These are phyloP conservation scores for Salminus brasiliensis DNA, from an alignment of 2,113 vertebrate species.

Conservation along the genomic window DNA sequence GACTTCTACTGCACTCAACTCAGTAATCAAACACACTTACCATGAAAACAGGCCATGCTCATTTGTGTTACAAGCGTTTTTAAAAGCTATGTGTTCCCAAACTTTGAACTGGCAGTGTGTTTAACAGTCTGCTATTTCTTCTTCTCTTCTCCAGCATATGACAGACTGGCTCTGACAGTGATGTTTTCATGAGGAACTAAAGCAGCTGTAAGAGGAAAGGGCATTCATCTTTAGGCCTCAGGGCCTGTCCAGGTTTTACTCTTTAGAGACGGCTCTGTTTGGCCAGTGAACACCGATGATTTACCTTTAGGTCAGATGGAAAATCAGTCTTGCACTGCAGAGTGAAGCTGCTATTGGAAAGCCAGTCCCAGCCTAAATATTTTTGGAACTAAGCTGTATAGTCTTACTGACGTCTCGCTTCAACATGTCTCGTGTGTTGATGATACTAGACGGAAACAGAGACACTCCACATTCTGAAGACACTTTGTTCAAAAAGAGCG, in stretches of 20 bases:
- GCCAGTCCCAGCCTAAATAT: not conserved
- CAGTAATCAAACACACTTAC: too few species aligned
- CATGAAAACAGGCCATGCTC: too few species aligned
- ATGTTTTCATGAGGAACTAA: constrained; percentile 39
- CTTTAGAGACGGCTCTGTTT: constrained; percentile 2
- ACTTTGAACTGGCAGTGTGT: not conserved
- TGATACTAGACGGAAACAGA: too few species aligned
- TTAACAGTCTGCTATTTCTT: not conserved
- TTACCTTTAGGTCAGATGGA: constrained; percentile 17
- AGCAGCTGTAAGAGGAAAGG: not conserved
- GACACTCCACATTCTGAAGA: too few species aligned
- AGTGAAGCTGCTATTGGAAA: not conserved
- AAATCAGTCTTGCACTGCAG: not conserved
- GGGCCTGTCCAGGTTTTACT: constrained; percentile 3
- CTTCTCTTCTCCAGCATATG: not conserved
- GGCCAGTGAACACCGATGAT: not conserved
- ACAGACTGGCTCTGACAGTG: not conserved
- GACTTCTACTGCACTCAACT: too few species aligned
- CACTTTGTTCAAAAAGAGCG: too few species aligned
- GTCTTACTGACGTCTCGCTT: too few species aligned
- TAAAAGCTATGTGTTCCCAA: not conserved
- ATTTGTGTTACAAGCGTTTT: too few species aligned
- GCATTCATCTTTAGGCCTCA: constrained; percentile 1
- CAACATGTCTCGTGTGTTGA: too few species aligned
- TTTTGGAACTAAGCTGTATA: not conserved